phyloP scores from a whole-genome alignment of 2,113 vertebrate genomes.

The Oncorhynchus kisutch region DNA sequence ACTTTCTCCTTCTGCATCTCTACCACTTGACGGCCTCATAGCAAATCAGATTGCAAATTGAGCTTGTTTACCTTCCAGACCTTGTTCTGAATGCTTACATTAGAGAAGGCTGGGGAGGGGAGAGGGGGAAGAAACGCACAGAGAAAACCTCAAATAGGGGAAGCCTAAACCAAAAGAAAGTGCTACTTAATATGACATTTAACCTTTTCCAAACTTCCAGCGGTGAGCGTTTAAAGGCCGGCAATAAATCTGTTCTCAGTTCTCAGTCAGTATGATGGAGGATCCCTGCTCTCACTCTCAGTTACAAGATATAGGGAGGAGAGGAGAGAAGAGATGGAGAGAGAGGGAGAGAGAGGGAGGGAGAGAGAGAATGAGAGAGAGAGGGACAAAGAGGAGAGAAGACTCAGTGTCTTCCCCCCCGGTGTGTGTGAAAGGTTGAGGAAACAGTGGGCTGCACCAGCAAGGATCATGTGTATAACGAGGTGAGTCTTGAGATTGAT shows the following conservation, averaged over 20 bases:
- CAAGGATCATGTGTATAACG: conserved; percentile 45
- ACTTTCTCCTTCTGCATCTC: conserved; percentile 36
- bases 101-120: not conserved
- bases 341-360: conserved; percentile 40
- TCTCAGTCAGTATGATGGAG: conserved; percentile 43
- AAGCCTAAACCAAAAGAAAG: conserved; percentile 63
- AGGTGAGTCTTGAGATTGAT: conserved; percentile 36
- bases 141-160: not conserved
- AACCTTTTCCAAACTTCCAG: conserved; percentile 50
- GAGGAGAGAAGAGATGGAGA: conserved; percentile 74
- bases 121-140: not conserved
- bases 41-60: conserved; percentile 26
- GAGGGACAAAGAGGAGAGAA: conserved; percentile 25
- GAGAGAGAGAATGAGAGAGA: conserved; percentile 30
- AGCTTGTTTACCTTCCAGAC: conserved; percentile 34
- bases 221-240: conserved; percentile 46
- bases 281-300: conserved; percentile 45
- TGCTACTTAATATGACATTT: conserved; percentile 59
- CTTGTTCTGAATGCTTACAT: not conserved
- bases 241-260: conserved; percentile 70
- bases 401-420: conserved; percentile 35
- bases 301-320: conserved; percentile 15
- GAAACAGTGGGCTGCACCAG: conserved; percentile 32
- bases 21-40: conserved; percentile 13
- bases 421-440: conserved; percentile 37